Evolutionary conservation across 2,888 invertebrate genomes (phyloP).

Genomic region (Melanchra persicariae): DNA sequence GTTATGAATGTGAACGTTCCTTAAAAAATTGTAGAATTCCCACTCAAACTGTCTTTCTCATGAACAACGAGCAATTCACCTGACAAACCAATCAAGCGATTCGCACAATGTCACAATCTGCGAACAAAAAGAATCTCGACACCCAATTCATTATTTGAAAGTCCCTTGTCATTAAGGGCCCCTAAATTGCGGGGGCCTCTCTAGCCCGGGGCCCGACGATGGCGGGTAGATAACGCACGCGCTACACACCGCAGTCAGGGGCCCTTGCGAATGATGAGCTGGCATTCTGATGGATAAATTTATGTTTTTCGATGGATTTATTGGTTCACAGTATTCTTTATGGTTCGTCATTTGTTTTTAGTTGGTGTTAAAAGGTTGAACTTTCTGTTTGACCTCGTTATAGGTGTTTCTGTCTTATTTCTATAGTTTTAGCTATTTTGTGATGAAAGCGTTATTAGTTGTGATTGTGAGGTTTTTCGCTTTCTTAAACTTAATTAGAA

Average conservation of each 20-base stretch:
- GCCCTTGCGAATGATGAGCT: constrained; percentile 60
- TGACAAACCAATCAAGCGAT: constrained; percentile 40
- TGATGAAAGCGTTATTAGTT: background rate
- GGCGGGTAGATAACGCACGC: constrained; percentile 71
- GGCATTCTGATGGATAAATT: constrained; percentile 46
- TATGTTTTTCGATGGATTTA: constrained; percentile 46
- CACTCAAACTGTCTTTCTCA: too few relatives aligned
- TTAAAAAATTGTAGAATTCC: too few relatives aligned
- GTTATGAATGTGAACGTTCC: too few relatives aligned
- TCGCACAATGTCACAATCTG: constrained; percentile 27
- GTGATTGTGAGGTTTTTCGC: background rate
- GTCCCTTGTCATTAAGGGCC: constrained; percentile 59
- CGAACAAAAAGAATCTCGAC: constrained; percentile 59
- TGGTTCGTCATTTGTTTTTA: background rate
- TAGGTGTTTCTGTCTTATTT: background rate
- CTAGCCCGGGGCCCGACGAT: constrained; percentile 53
- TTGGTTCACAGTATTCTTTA: constrained; percentile 30
- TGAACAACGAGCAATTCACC: background rate
- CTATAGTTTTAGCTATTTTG: background rate
- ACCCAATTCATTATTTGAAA: constrained; percentile 63
- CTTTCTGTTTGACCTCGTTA: too few relatives aligned
- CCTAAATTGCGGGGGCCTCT: constrained; percentile 66
- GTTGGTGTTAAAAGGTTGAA: background rate
- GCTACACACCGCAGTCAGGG: constrained; percentile 43
- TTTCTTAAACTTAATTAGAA: too few relatives aligned